phyloP scores from a whole-genome alignment of 2,888 invertebrate genomes.

The Automeris io region DNA sequence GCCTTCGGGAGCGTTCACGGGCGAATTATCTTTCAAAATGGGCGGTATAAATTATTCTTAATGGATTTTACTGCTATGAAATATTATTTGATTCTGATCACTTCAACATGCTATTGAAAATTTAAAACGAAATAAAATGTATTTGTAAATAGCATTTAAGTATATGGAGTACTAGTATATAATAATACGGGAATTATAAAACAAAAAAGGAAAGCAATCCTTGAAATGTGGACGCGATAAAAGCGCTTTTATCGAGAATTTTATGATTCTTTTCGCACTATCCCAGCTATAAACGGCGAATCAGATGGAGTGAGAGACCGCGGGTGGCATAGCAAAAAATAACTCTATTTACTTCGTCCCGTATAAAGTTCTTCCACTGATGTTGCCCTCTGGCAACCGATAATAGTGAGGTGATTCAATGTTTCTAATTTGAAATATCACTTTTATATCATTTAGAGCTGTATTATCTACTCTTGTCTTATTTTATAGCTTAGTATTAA shows the following conservation, averaged over 20 bases:
- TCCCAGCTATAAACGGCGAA: constrained; percentile 61
- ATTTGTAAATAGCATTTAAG: constrained; percentile 1
- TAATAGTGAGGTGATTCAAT: constrained; percentile 15
- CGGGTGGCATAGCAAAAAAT: constrained; percentile 50
- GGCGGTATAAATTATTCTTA: constrained; percentile 59
- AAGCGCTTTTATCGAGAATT: constrained; percentile 59
- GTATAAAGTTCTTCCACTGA: constrained; percentile 35
- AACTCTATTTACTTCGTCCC: constrained; percentile 45
- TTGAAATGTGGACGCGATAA: constrained; percentile 51
- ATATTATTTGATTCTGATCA: constrained; percentile 43
- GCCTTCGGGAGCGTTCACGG: constrained; percentile 60
- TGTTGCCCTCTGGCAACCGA: constrained; percentile 18
- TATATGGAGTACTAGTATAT: constrained; percentile 10
- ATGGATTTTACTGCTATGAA: constrained; percentile 57
- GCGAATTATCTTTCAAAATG: constrained; percentile 61
- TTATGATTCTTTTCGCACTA: constrained; percentile 62
- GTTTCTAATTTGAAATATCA: constrained; percentile 14
- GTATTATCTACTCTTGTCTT: constrained; percentile 12
- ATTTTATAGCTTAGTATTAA: no score
- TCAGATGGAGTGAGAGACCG: constrained; percentile 58
- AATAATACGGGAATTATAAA: constrained; percentile 44
- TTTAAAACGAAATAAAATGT: constrained; percentile 9
- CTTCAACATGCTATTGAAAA: constrained; percentile 35
- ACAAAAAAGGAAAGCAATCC: constrained; percentile 47
- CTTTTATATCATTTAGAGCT: not conserved